A percentile compares a stretch with the other conserved stretches of the same genome.
Conservation (phyloP, 2,888 invertebrate genomes). For the Morpho deidamia region DNA sequence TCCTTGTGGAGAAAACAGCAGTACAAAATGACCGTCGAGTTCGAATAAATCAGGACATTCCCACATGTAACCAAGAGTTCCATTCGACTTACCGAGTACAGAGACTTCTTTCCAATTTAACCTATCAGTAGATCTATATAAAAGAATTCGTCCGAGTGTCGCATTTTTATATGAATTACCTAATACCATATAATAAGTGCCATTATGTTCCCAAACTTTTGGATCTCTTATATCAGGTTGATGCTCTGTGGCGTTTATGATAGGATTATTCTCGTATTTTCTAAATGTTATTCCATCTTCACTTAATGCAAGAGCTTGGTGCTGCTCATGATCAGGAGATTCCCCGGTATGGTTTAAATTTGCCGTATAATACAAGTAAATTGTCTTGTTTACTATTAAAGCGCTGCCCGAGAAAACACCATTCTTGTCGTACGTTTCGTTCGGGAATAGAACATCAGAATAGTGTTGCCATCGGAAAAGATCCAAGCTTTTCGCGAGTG, state of each 20-base stretch:
- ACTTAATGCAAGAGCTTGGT: slow-evolving; percentile 52
- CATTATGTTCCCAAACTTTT: slow-evolving; percentile 60
- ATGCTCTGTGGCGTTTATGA: slow-evolving; percentile 41
- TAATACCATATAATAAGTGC: slow-evolving; percentile 59
- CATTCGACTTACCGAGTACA: slow-evolving; percentile 47
- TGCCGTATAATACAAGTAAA: slow-evolving; percentile 61
- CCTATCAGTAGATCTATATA: slow-evolving; percentile 54
- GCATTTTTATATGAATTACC: slow-evolving; percentile 48
- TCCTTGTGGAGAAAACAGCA: slow-evolving; percentile 67
- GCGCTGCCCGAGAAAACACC: slow-evolving; percentile 74
- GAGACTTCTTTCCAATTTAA: slow-evolving; percentile 45
- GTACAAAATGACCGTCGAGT: slow-evolving; percentile 46
- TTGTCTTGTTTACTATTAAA: slow-evolving; percentile 45
- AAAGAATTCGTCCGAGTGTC: slow-evolving; percentile 46
- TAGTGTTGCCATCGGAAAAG: slow-evolving; percentile 65
- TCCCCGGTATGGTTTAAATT: slow-evolving; percentile 44
- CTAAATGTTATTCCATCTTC: slow-evolving; percentile 48
- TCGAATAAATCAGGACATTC: slow-evolving; percentile 62
- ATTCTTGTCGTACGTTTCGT: slow-evolving; percentile 46
- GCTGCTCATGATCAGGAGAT: slow-evolving; percentile 43
- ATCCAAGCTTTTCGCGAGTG: slow-evolving; percentile 65
- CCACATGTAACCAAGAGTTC: slow-evolving; percentile 14
- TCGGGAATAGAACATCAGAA: slow-evolving; percentile 65
- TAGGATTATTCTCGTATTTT: slow-evolving; percentile 52
- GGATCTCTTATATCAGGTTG: slow-evolving; percentile 69